These are phyloP conservation scores for Microcebus griseorufus DNA, from an alignment of 2,113 vertebrate species.

Conservation along the genomic window DNA sequence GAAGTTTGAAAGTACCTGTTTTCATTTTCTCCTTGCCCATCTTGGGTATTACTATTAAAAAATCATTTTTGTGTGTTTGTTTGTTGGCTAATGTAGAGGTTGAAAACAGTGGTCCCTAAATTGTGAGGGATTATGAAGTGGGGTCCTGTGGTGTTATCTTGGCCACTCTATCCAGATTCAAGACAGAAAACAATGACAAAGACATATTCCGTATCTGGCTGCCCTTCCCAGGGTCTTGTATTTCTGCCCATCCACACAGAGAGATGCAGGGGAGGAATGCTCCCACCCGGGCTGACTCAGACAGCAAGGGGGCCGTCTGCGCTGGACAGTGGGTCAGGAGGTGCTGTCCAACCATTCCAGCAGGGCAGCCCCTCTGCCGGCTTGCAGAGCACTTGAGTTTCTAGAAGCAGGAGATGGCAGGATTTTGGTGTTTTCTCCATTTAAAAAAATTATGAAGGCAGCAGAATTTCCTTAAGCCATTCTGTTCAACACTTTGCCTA, in stretches of 20 bases:
- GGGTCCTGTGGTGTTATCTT: not conserved
- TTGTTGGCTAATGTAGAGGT: not conserved
- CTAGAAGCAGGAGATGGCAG: not conserved
- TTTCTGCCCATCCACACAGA: not conserved
- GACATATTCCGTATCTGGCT: not conserved
- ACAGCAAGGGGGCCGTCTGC: not conserved
- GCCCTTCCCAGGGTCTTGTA: not conserved
- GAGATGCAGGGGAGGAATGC: not conserved
- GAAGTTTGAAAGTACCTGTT: not conserved
- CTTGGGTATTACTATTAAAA: not conserved
- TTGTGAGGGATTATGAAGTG: not conserved
- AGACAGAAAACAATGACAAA: not conserved
- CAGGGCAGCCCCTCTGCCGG: rapidly evolving
- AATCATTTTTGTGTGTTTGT: not conserved
- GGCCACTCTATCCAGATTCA: not conserved
- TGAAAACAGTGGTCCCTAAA: not conserved
- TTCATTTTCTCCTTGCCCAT: not conserved
- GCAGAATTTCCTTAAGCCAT: not conserved
- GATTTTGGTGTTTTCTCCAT: not conserved
- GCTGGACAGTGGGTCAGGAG: rapidly evolving
- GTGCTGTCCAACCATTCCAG: rapidly evolving
- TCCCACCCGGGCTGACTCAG: not conserved
- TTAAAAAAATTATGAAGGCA: not conserved
- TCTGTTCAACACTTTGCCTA: not conserved
- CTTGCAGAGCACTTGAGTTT: not conserved